A percentile compares a stretch with the other conserved stretches of the same genome.
Evolutionary conservation across 1,140 invertebrate species (phyloP).

Genomic region (Drosophila carrolli): DNA sequence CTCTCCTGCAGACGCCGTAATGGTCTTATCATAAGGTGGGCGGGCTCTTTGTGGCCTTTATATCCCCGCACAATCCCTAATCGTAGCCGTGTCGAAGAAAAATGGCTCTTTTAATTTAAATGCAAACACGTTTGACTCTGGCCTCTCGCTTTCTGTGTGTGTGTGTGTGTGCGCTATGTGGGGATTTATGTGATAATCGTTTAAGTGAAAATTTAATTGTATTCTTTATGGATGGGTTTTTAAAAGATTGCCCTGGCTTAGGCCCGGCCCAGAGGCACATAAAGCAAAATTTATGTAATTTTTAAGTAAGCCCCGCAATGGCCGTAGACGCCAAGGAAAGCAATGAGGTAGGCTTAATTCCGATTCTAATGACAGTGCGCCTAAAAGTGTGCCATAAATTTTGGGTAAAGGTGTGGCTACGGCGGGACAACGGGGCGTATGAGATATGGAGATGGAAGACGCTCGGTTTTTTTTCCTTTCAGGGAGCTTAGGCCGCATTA

Average conservation of each 20-base stretch:
- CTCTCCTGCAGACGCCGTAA: constrained; percentile 55
- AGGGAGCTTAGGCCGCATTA: constrained; percentile 25
- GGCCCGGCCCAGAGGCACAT: constrained; percentile 40
- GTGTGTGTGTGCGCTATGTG: constrained; percentile 19
- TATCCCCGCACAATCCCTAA: constrained; percentile 22
- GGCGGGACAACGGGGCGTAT: constrained; percentile 2
- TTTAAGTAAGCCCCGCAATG: constrained; percentile 74
- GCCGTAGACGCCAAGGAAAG: constrained; percentile 9
- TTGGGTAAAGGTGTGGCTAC: constrained; percentile 39
- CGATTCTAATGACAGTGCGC: constrained; percentile 78
- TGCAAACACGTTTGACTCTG: constrained; percentile 83
- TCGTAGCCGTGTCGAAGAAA: constrained; percentile 70
- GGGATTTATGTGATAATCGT: constrained; percentile 84
- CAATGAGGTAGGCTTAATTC: constrained; percentile 64
- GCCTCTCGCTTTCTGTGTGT: neutral
- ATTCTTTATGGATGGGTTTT: constrained; percentile 84
- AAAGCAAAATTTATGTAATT: constrained; percentile 82
- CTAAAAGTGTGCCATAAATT: constrained; percentile 80
- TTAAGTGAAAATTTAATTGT: constrained; percentile 85
- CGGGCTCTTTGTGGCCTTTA: constrained; percentile 63
- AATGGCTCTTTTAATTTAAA: constrained; percentile 85
- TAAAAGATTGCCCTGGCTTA: constrained; percentile 66
- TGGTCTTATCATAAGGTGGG: constrained; percentile 81
- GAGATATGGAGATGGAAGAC: constrained; percentile 35
- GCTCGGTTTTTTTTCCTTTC: constrained; percentile 1